phyloP scores from a whole-genome alignment of 2,797 vertebrate species.

The Pelochelys cantorii region DNA sequence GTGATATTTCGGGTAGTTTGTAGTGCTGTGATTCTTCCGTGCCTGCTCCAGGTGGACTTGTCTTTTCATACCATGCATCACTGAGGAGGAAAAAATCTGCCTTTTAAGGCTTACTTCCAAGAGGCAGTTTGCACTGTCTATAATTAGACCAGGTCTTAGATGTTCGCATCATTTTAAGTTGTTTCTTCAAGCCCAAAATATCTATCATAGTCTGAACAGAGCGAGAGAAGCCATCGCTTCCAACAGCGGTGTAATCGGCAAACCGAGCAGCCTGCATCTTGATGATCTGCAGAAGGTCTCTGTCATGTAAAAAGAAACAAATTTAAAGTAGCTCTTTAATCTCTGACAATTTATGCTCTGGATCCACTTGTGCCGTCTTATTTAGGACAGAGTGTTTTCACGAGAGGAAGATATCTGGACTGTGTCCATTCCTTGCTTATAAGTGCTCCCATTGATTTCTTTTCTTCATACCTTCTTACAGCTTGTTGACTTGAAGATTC shows the following conservation, averaged over 20 bases:
- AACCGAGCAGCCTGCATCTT: not conserved
- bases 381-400: not conserved
- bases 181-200: not conserved
- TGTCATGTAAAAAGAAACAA: fast-evolving
- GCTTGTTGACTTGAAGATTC: not conserved
- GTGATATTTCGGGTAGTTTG: not conserved
- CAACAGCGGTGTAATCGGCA: not conserved
- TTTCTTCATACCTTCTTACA: not conserved
- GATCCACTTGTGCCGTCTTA: not conserved
- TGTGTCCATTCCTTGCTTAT: fast-evolving
- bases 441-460: not conserved
- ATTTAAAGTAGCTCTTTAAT: not conserved
- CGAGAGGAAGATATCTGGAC: not conserved
- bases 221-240: fast-evolving
- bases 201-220: not conserved
- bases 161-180: not conserved
- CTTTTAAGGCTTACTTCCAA: not conserved
- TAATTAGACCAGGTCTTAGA: not conserved
- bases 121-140: not conserved
- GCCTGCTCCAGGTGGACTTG: not conserved
- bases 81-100: not conserved
- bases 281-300: not conserved
- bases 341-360: not conserved
- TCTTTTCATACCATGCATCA: not conserved
- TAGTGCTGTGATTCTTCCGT: not conserved